These are phyloP conservation scores for Platorchestia sp. DNA, from an alignment of 1,140 invertebrate genomes.

Conservation along the genomic window DNA sequence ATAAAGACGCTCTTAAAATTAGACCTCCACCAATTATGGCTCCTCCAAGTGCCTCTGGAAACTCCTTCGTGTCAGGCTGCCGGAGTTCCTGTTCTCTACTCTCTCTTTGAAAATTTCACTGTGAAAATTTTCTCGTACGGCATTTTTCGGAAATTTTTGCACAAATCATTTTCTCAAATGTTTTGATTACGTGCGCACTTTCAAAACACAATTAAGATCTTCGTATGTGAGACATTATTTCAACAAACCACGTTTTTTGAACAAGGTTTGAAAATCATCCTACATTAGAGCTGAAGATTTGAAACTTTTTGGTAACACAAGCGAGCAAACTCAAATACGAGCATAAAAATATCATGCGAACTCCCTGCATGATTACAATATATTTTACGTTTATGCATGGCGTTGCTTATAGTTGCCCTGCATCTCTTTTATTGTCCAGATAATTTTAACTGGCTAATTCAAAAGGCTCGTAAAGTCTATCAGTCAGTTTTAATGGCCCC, in stretches of 20 bases:
- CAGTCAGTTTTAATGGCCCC: neutral
- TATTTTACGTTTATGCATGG: neutral
- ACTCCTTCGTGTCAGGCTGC: neutral
- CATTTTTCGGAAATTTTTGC: neutral
- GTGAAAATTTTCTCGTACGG: neutral
- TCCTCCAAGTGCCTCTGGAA: neutral
- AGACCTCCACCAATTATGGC: neutral
- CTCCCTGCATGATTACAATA: too few relatives aligned
- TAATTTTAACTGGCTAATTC: neutral
- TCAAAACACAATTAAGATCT: neutral
- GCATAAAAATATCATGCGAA: too few relatives aligned
- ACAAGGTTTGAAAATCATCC: too few relatives aligned
- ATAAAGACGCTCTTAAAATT: neutral
- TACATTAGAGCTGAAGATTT: neutral
- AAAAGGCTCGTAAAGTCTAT: neutral
- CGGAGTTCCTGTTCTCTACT: neutral
- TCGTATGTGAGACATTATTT: too few relatives aligned
- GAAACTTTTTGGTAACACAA: neutral
- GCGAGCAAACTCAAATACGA: neutral
- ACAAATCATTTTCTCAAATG: neutral
- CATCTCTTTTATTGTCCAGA: neutral
- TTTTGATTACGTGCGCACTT: too few relatives aligned
- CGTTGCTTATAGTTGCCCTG: neutral
- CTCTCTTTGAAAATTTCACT: neutral
- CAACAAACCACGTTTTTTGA: too few relatives aligned